Evolutionary conservation across 2,797 vertebrate genomes (phyloP).

Genomic region (Lutra lutra): DNA sequence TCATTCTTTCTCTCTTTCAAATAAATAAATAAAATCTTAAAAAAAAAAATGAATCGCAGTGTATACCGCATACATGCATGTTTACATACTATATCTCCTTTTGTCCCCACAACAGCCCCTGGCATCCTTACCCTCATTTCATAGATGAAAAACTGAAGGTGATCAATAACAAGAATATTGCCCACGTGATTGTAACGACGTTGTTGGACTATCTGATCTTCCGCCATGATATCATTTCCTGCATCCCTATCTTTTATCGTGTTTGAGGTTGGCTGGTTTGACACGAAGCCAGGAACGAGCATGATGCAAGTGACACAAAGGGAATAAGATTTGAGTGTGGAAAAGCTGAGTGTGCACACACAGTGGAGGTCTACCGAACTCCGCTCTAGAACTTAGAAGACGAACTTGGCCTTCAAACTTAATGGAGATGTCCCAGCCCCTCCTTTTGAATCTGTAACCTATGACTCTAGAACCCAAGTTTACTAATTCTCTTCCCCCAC

Average conservation of each 20-base stretch:
- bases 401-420: not conserved
- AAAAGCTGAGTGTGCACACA: not conserved
- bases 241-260: not conserved
- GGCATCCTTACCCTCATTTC: not conserved
- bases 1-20: no score
- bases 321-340: not conserved
- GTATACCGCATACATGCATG: no score
- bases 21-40: no score
- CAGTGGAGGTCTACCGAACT: not conserved
- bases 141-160: not conserved
- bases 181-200: rapidly evolving
- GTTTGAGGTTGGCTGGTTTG: not conserved
- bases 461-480: not conserved
- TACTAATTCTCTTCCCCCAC: not conserved
- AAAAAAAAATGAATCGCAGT: not conserved
- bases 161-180: not conserved
- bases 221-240: rapidly evolving
- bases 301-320: not conserved
- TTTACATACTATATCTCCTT: not conserved
- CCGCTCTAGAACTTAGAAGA: not conserved
- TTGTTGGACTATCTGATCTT: not conserved
- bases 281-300: not conserved
- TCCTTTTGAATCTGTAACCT: not conserved
- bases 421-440: no score
- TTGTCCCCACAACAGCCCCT: not conserved